phyloP scores from a whole-genome alignment of 2,888 invertebrate genomes.

The Chrysolina oricalcia region DNA sequence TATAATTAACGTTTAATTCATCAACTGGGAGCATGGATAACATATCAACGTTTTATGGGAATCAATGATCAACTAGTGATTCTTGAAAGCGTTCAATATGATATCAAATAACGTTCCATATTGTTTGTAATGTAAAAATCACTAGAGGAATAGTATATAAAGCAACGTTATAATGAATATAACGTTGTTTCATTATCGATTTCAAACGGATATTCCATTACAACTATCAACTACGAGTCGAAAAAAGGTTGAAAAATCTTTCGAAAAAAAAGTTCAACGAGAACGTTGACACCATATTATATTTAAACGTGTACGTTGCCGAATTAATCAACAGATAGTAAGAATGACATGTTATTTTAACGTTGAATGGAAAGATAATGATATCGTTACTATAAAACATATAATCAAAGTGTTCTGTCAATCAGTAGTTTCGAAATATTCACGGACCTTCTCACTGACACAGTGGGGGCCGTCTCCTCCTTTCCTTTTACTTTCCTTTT shows the following conservation, averaged over 20 bases:
- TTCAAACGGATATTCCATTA: background rate
- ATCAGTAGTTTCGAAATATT: too few species aligned
- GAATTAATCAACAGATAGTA: background rate
- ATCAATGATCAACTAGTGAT: background rate
- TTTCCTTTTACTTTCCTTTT: too few species aligned
- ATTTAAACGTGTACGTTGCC: background rate
- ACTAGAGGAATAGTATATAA: background rate
- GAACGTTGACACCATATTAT: background rate
- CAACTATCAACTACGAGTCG: too few species aligned
- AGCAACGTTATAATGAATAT: background rate
- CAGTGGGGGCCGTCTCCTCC: too few species aligned
- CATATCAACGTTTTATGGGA: background rate
- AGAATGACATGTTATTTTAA: too few species aligned
- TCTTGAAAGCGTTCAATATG: background rate
- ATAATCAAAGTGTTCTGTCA: background rate
- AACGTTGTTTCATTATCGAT: background rate
- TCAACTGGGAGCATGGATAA: background rate
- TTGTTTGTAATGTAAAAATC: background rate
- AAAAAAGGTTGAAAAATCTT: too few species aligned
- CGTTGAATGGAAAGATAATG: background rate
- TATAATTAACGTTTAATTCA: constrained; percentile 4
- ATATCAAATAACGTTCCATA: background rate
- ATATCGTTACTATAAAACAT: background rate
- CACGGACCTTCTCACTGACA: too few species aligned
- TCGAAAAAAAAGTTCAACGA: background rate